phyloP scores from a whole-genome alignment of 2,888 invertebrate species.

The Callimorpha dominula region DNA sequence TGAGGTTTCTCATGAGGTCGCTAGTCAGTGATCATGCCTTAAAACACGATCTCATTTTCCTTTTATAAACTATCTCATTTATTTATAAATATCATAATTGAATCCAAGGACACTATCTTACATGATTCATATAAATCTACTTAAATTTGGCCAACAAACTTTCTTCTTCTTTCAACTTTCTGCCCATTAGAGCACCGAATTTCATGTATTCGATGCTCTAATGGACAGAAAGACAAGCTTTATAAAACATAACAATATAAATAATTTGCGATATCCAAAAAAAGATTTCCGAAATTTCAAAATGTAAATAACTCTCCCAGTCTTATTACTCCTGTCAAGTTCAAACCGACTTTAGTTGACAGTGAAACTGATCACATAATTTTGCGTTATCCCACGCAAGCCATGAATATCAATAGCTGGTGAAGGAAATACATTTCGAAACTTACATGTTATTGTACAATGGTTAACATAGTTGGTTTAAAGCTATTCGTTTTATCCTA shows the following conservation, averaged over 20 bases:
- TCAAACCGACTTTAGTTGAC: slow-evolving; percentile 8
- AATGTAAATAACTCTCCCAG: neutral
- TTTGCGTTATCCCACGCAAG: slow-evolving; percentile 35
- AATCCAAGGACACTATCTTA: too few relatives aligned
- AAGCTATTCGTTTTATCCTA: too few relatives aligned
- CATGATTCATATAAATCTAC: too few relatives aligned
- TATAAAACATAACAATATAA: neutral
- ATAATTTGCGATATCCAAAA: neutral
- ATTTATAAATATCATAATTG: too few relatives aligned
- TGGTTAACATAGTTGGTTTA: neutral
- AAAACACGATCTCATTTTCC: too few relatives aligned
- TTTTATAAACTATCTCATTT: too few relatives aligned
- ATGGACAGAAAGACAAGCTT: neutral
- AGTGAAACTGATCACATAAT: slow-evolving; percentile 15
- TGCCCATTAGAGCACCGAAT: too few relatives aligned
- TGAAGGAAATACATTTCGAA: slow-evolving; percentile 12
- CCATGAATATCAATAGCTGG: slow-evolving; percentile 25
- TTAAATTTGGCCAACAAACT: too few relatives aligned
- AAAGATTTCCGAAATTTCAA: neutral
- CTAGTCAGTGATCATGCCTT: too few relatives aligned
- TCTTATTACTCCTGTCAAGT: neutral
- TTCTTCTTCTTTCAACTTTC: too few relatives aligned
- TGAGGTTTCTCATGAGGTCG: too few relatives aligned
- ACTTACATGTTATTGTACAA: slow-evolving; percentile 3
- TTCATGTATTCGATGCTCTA: too few relatives aligned